phyloP scores from a whole-genome alignment of 2,888 invertebrate species.

The Agriopis aurantiaria region DNA sequence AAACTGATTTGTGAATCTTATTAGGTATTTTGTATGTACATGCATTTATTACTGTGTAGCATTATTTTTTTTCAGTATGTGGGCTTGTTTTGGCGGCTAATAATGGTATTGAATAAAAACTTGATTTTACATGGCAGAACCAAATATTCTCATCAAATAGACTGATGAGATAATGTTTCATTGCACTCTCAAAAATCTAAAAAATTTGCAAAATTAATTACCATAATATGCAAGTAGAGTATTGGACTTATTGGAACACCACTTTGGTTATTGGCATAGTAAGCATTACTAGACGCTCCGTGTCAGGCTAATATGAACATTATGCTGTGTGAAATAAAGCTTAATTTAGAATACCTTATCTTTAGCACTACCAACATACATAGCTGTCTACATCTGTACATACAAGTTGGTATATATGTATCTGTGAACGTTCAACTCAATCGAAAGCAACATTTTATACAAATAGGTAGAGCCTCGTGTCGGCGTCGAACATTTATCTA shows the following conservation, averaged over 20 bases:
- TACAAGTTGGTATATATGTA: slow-evolving; percentile 60
- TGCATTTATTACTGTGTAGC: slow-evolving; percentile 18
- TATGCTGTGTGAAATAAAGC: slow-evolving; percentile 55
- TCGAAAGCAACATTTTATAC: slow-evolving; percentile 42
- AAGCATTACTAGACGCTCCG: slow-evolving; percentile 58
- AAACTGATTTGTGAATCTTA: slow-evolving; percentile 7
- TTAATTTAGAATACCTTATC: slow-evolving; percentile 58
- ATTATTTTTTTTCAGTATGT: neutral
- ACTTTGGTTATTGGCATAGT: slow-evolving; percentile 53
- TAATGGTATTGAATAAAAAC: neutral
- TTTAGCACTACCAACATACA: slow-evolving; percentile 66
- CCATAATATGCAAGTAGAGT: slow-evolving; percentile 57
- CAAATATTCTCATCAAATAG: too few relatives aligned
- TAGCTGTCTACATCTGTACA: slow-evolving; percentile 63
- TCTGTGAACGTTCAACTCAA: slow-evolving; percentile 57
- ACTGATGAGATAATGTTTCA: too few relatives aligned
- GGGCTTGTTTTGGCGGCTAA: neutral
- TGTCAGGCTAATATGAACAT: slow-evolving; percentile 61
- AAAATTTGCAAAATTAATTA: slow-evolving; percentile 50
- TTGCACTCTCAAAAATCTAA: too few relatives aligned
- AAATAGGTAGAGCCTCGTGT: slow-evolving; percentile 33
- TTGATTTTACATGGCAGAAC: neutral
- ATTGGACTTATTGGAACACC: slow-evolving; percentile 43
- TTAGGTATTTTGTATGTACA: slow-evolving; percentile 3
- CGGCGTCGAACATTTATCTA: slow-evolving; percentile 21